Percentiles rank a stretch among this genome's conserved stretches.
phyloP scores from a whole-genome alignment of 1,140 invertebrate genomes.

The Cylas formicarius region DNA sequence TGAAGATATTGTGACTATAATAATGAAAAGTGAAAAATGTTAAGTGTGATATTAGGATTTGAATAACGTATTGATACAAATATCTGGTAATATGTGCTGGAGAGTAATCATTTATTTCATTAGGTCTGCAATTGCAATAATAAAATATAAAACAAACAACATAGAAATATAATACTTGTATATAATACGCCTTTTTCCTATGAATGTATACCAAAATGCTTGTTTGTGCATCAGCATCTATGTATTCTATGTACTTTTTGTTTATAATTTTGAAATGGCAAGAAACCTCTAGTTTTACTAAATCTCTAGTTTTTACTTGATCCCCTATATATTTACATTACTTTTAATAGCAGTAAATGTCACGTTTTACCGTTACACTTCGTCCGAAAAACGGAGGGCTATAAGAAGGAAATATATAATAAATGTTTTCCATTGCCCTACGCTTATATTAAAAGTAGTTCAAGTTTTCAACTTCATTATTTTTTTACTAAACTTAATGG shows the following conservation, averaged over 20 bases:
- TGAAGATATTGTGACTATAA: too few relatives aligned
- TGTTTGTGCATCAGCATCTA: not conserved
- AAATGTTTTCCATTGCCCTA: too few relatives aligned
- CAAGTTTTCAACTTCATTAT: too few relatives aligned
- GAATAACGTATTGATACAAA: too few relatives aligned
- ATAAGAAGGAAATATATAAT: too few relatives aligned
- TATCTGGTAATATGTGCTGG: too few relatives aligned
- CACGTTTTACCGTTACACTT: too few relatives aligned
- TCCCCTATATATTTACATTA: constrained; percentile 13
- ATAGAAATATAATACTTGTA: constrained; percentile 28
- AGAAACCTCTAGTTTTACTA: constrained; percentile 12
- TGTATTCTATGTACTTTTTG: constrained; percentile 21
- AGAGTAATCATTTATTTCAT: too few relatives aligned
- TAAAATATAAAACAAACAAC: constrained; percentile 33
- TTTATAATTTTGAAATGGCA: constrained; percentile 18
- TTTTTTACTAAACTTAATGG: not conserved
- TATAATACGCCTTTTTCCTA: constrained; percentile 13
- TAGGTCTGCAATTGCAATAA: constrained; percentile 9
- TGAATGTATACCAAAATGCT: not conserved
- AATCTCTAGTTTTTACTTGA: constrained; percentile 2
- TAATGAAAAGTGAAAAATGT: too few relatives aligned
- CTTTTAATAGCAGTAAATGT: constrained; percentile 4
- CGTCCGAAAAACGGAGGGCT: too few relatives aligned
- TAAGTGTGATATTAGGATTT: too few relatives aligned
- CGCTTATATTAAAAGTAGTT: too few relatives aligned